Evolutionary conservation across 2,113 vertebrate species (phyloP).

Genomic region (Progne subis): DNA sequence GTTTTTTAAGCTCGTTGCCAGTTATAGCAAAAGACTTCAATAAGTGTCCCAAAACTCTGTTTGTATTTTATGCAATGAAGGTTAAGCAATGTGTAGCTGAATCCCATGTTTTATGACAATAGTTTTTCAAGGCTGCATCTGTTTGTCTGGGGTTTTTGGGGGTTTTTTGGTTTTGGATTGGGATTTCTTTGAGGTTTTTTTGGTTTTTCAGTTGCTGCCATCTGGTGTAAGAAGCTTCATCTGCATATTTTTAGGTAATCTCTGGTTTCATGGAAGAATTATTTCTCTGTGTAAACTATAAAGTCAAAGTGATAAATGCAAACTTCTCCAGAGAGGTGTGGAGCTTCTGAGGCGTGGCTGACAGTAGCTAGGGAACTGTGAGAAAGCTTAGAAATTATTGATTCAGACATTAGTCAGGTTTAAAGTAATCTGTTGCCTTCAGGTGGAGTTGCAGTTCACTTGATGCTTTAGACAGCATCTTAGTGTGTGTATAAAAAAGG

Average conservation of each 20-base stretch:
- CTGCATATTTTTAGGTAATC: not conserved
- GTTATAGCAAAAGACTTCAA: not conserved
- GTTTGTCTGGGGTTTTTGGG: not conserved
- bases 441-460: not conserved
- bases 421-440: not conserved
- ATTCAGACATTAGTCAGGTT: not conserved
- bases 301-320: not conserved
- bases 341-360: not conserved
- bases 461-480: not conserved
- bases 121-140: not conserved
- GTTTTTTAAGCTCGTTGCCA: not conserved
- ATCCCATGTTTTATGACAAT: not conserved
- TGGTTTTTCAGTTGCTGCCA: not conserved
- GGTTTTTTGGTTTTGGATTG: not conserved
- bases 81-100: not conserved
- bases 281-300: not conserved
- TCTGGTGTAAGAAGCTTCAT: not conserved
- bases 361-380: not conserved
- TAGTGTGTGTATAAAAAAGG: not conserved
- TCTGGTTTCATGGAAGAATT: constrained; percentile 12
- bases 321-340: not conserved
- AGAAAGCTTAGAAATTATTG: not conserved
- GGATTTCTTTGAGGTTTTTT: not conserved
- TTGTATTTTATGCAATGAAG: not conserved
- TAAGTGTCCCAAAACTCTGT: not conserved